These are phyloP conservation scores for Zaprionus obscuricornis DNA, from an alignment of 2,888 invertebrate species.

Conservation along the genomic window DNA sequence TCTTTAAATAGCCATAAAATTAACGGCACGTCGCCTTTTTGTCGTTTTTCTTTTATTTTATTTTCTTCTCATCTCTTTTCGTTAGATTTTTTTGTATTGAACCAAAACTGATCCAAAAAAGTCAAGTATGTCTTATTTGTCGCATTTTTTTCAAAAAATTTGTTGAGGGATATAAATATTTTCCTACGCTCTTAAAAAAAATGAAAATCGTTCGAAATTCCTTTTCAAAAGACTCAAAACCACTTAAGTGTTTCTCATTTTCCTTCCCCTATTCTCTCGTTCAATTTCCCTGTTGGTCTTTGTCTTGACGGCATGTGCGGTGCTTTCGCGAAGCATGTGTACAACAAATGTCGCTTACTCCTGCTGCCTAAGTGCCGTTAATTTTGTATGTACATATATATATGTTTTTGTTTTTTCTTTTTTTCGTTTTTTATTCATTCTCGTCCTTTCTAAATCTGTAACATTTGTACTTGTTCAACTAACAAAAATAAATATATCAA, in stretches of 20 bases:
- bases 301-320: conserved; percentile 29
- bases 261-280: neutral
- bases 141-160: conserved; percentile 52
- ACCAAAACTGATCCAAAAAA: too few species aligned
- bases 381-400: conserved; percentile 24
- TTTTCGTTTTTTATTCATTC: conserved; percentile 14
- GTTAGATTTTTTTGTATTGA: conserved; percentile 1
- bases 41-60: conserved; percentile 37
- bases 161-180: conserved; percentile 78
- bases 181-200: conserved; percentile 54
- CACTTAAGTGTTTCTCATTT: conserved; percentile 54
- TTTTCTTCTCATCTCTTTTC: conserved; percentile 15
- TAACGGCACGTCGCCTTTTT: conserved; percentile 74
- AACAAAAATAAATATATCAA: too few species aligned
- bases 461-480: too few species aligned
- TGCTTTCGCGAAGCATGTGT: conserved; percentile 52
- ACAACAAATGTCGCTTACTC: conserved; percentile 72
- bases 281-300: neutral
- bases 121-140: conserved; percentile 54
- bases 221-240: conserved; percentile 47
- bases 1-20: conserved; percentile 74
- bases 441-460: too few species aligned
- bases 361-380: conserved; percentile 37
- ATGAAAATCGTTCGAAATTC: conserved; percentile 58
- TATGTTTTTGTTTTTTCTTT: conserved; percentile 6